phyloP scores from a whole-genome alignment of 2,113 vertebrate genomes.

The Noctilio leporinus region DNA sequence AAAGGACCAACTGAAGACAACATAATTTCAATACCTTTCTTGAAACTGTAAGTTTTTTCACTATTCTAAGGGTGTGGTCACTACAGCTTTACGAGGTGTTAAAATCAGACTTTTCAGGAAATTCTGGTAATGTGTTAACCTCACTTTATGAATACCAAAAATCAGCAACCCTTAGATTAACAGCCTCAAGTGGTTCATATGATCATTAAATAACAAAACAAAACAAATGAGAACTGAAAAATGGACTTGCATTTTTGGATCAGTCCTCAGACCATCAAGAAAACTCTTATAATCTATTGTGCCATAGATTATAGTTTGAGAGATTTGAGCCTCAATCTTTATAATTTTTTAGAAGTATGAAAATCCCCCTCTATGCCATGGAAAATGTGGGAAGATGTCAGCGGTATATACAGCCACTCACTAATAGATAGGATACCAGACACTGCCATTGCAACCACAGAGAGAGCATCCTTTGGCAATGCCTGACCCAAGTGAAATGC shows the following conservation, averaged over 20 bases:
- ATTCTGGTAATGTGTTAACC: not conserved
- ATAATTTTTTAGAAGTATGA: not conserved
- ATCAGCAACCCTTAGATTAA: not conserved
- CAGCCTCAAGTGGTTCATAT: not conserved
- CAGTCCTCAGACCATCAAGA: not conserved
- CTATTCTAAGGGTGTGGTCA: not conserved
- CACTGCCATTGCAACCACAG: not conserved
- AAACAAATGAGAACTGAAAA: not conserved
- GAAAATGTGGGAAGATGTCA: not conserved
- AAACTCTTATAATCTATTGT: not conserved
- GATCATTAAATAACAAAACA: not conserved
- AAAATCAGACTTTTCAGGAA: not conserved
- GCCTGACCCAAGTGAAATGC: not conserved
- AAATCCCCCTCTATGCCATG: not conserved
- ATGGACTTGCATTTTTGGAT: not conserved
- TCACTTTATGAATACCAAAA: not conserved
- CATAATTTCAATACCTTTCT: not conserved
- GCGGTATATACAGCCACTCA: not conserved
- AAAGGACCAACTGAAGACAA: not conserved
- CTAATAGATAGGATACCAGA: not conserved
- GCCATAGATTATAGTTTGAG: not conserved
- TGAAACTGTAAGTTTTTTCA: not conserved
- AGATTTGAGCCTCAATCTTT: not conserved
- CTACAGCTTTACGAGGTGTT: not conserved
- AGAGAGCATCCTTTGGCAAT: not conserved